These are phyloP conservation scores for Centropristis striata DNA, from an alignment of 2,113 vertebrate species.

Conservation along the genomic window DNA sequence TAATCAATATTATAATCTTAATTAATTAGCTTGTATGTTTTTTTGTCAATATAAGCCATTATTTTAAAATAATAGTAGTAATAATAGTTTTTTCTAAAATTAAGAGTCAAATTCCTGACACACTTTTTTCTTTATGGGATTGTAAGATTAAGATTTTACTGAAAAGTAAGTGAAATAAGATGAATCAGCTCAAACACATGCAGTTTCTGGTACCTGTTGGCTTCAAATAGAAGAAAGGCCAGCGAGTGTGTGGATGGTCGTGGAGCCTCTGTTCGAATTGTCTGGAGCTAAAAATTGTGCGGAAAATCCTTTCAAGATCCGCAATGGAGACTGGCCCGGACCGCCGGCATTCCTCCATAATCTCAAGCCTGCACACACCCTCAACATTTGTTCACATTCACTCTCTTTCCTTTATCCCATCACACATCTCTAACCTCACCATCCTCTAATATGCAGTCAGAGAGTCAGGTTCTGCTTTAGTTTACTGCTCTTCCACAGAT, in stretches of 20 bases:
- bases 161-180: background rate
- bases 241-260: background rate
- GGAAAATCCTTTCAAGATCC: conserved; percentile 69
- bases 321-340: conserved; percentile 64
- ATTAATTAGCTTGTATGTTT: background rate
- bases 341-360: conserved; percentile 74
- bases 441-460: background rate
- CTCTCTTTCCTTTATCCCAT: conserved; percentile 48
- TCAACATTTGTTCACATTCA: conserved; percentile 74
- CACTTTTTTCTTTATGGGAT: background rate
- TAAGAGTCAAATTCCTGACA: background rate
- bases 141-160: background rate
- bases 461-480: background rate
- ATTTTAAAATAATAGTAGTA: background rate
- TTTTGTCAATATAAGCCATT: background rate
- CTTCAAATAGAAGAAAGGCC: background rate
- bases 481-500: conserved; percentile 3
- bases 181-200: background rate
- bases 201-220: conserved; percentile 20
- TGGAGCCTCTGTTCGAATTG: conserved; percentile 35
- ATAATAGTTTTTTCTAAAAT: too few relatives aligned
- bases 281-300: conserved; percentile 65
- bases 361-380: conserved; percentile 67
- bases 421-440: conserved; percentile 30
- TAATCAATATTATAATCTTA: background rate